Percentiles rank a stretch among this genome's conserved stretches.
These are phyloP conservation scores for Leptopilina drosophilae DNA, from an alignment of 2,888 invertebrate genomes.

Conservation along the genomic window DNA sequence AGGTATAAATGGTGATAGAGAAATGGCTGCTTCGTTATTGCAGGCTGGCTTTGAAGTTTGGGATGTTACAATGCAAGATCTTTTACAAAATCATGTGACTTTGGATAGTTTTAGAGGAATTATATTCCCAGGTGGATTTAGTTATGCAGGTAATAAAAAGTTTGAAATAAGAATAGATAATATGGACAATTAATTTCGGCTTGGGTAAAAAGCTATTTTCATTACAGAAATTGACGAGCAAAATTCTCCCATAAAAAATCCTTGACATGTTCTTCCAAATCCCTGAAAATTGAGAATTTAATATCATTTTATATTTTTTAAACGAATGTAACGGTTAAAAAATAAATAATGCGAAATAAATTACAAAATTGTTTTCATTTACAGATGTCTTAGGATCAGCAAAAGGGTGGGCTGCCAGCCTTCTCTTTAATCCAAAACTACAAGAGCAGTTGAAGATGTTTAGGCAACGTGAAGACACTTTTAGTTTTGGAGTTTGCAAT, in stretches of 20 bases:
- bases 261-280: too few relatives aligned
- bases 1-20: constrained; percentile 97
- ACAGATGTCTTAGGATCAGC: constrained; percentile 96
- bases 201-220: too few relatives aligned
- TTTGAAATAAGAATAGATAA: background rate
- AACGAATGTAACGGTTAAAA: too few relatives aligned
- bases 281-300: too few relatives aligned
- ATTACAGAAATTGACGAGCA: too few relatives aligned
- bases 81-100: constrained; percentile 84
- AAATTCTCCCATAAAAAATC: too few relatives aligned
- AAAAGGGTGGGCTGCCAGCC: constrained; percentile 98
- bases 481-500: constrained; percentile 98
- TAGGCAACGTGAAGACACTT: constrained; percentile 86
- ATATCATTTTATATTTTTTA: too few relatives aligned
- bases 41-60: constrained; percentile 94
- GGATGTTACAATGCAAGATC: constrained; percentile 96
- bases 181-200: too few relatives aligned
- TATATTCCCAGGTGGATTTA: constrained; percentile 99
- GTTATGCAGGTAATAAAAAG: constrained; percentile 89
- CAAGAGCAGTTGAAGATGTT: constrained; percentile 88
- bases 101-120: constrained; percentile 91
- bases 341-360: background rate
- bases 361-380: constrained; percentile 54
- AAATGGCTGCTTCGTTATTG: constrained; percentile 95
- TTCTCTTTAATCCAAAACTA: constrained; percentile 88